Evolutionary conservation across 2,888 invertebrate species (phyloP), one percentile per base, ranked within the genome.

Genomic region (Eurois occulta): DNA sequence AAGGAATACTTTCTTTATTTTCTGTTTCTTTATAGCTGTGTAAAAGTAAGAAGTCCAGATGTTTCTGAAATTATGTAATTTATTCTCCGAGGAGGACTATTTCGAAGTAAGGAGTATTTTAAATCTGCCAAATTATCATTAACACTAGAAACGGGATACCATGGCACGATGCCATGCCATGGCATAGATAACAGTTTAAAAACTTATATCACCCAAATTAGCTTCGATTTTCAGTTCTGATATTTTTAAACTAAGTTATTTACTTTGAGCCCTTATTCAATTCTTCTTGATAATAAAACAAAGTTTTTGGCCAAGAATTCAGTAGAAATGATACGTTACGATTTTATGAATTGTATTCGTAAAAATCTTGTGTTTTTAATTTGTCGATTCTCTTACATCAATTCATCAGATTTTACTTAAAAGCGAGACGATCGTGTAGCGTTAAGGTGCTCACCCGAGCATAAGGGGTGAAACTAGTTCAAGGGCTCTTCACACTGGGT

Each of bases 401-500:
- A 73, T 68, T 75, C 62, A 24, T 64, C 48, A 73, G 67, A 21
- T 78, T 67, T 58, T 52, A 77, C 66, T 60, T 70, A 75, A 65
- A 72, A 68, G 32, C 46, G 58, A 69, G 13, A 69, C 18, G 68
- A 52, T 71, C 75, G 62, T 72, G 69, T 77, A 85, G 58, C 64
- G 65, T 79, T 75, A 77, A 67, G 75, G 86, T 77, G 78, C 74
- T 78, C 70, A 77, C 41, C 70, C 43, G 52, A 77, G 72, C 64
- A 67, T 69, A 76, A 79, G 68, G 75, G 76, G 68, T 76, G 70
- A 71, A 86, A 87, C 80, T 87, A 86, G 86, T 86, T 83, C 86
- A 87, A 86, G 86, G 86, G 75, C 86, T 77, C 72, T 83, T 73
- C 32, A 76, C 38, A n/a, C 28, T 65, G 72, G 58, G 75, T 73